Base-by-base conservation (phyloP, 2,797 vertebrate genomes). In the Lacerta bilineata region DNA sequence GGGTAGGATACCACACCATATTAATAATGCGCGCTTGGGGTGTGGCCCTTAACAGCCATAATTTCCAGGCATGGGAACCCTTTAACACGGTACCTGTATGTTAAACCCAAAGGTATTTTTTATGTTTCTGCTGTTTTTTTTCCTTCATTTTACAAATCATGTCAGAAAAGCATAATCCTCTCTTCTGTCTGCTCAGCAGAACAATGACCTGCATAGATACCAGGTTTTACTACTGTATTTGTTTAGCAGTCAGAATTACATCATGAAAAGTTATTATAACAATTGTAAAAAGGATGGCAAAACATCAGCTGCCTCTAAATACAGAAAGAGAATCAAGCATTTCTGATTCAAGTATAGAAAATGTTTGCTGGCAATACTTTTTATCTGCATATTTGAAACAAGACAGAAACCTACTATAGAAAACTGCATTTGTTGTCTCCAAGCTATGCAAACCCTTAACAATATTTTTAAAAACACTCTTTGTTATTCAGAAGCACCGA, bases 401-500 rank as follows among this genome's bases (percentile, higher is more conserved):
- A 23, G 18, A 33, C 27, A 46, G 59, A 27, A 43, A 15, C 66
- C 77, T 77, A 77, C 27, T 25, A 23, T 1, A 46, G 59, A 66
- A 85, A 66, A 50, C 81, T 55, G 68, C 7, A n/a, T 55, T 33
- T 50, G 23, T 76, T 75, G 39, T 39, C 10, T 66, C 74, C 55
- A 78, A 77, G 74, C 39, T 9, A 77, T n/a, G 75, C 84, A 77
- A 64, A 61, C 4, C 39, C 59, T 27, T 43, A 85, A 76, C 59
- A 76, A 85, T 76, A 61, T 75, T 61, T 27, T n/a, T 61, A 4
- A 20, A 69, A 29, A 64, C 17, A 64, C 9, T 55, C 25, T 27
- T 25, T 25, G 6, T 83, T 86, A 90, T 89, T 64, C 27, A 7
- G 79, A 85, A 74, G 13, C 36, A 23, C 4, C 80, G 71, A 46